Evolutionary conservation across 2,888 invertebrate genomes (phyloP).

Genomic region (Melinaea menophilus): DNA sequence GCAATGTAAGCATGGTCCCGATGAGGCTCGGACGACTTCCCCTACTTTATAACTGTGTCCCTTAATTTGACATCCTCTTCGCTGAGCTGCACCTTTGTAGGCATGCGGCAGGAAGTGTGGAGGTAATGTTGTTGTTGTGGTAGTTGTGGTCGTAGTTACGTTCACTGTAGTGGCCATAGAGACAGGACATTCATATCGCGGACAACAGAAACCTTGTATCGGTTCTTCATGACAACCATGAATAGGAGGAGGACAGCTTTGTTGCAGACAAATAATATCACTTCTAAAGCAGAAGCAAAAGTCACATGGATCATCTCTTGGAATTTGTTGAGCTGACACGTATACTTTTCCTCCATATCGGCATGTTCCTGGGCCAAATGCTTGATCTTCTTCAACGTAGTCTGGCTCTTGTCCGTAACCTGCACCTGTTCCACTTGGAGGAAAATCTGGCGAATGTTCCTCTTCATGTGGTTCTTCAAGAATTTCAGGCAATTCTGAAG

Average conservation of each 20-base stretch:
- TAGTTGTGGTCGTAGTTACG: constrained; percentile 91
- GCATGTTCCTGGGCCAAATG: constrained; percentile 93
- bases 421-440: constrained; percentile 56
- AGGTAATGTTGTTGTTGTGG: constrained; percentile 90
- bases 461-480: constrained; percentile 59
- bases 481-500: constrained; percentile 46
- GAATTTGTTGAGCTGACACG: constrained; percentile 96
- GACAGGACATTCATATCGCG: constrained; percentile 95
- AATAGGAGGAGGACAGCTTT: constrained; percentile 96
- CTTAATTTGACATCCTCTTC: constrained; percentile 90
- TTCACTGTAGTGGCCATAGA: constrained; percentile 90
- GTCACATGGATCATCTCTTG: constrained; percentile 95
- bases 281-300: constrained; percentile 98
- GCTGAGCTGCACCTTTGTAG: constrained; percentile 85
- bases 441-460: constrained; percentile 55
- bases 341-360: constrained; percentile 95
- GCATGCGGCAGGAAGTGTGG: constrained; percentile 89
- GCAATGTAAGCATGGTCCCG: constrained; percentile 96
- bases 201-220: constrained; percentile 96
- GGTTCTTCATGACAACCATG: constrained; percentile 94
- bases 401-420: constrained; percentile 79
- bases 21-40: constrained; percentile 89
- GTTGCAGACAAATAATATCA: constrained; percentile 96
- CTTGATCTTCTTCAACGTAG: constrained; percentile 87
- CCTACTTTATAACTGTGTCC: constrained; percentile 92